Evolutionary conservation across 2,797 vertebrate species (phyloP), one percentile per base, ranked within the genome.

Genomic region (Syngnathus rostellatus): DNA sequence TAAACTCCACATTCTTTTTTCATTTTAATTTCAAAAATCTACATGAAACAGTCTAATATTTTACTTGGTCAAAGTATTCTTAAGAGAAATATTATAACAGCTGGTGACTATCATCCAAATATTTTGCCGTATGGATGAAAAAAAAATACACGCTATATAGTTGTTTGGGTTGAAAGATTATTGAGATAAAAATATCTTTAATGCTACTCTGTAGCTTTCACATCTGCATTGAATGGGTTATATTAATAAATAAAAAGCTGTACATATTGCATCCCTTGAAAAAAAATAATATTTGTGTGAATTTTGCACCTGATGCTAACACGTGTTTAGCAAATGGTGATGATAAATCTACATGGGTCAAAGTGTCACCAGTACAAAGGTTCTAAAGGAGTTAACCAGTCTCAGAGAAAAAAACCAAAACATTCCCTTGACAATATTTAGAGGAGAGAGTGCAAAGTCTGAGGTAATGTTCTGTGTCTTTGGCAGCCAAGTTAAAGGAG

Each of bases 371-470:
- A 58, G 55, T 58, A 58, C 31, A 38, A 58, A 58, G 55, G 55
- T 58, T 58, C 17, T 58, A 17, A 37, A 17, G 16, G 16, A 7
- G 31, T 31, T 53, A 53, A 53, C 50, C n/a, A 53, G 50, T 53
- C 50, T 23, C n/a, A 10, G 3, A 51, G 48, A 10, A 8, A 23
- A 53, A 51, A 58, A 38, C 39, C 39, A 59, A 5, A 6, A 38
- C 37, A n/a, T 59, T n/a, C 17, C 57, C 37, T 39, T 59, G 17
- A 59, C 37, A 37, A 57, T 17, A 59, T 59, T 60, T 60, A 8
- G 17, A 16, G 5, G 41, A 45, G 41, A 23, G 41, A 62, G 60
- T 66, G 62, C 63, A 77, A 75, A 72, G 77, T 81, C 72, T 77
- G 77, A 79, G 73, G 63, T 77, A 17, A 41, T n/a, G 5, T 45